phyloP scores from a whole-genome alignment of 2,113 vertebrate species.

The Axis porcinus region DNA sequence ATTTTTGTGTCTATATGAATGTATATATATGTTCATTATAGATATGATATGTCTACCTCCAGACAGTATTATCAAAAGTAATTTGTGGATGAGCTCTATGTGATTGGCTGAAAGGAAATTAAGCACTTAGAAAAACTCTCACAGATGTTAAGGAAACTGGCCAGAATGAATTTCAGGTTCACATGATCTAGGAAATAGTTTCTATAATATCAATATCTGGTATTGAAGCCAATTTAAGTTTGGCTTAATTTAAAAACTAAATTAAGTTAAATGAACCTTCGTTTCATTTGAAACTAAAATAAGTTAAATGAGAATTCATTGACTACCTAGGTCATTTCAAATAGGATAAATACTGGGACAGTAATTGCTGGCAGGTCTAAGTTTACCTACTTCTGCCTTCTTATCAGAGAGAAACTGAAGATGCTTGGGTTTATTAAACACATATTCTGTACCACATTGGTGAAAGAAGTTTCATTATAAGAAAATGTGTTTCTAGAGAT shows the following conservation, averaged over 20 bases:
- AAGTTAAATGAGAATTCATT: not conserved
- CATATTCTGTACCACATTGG: not conserved
- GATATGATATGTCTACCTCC: not conserved
- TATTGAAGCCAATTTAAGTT: not conserved
- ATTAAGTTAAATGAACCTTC: not conserved
- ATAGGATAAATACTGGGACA: not conserved
- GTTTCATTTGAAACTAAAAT: not conserved
- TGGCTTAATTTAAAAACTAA: not conserved
- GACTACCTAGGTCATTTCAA: not conserved
- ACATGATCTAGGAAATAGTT: not conserved
- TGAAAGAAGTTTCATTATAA: not conserved
- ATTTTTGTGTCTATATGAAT: not conserved
- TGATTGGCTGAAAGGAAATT: not conserved
- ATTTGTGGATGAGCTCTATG: not conserved
- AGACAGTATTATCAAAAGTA: not conserved
- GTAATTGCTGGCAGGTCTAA: not conserved
- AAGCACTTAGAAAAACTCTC: not conserved
- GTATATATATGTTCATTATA: not conserved
- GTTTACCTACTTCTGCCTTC: not conserved
- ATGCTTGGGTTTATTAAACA: not conserved
- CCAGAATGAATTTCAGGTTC: not conserved
- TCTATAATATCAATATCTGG: not conserved
- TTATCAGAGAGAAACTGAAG: not conserved
- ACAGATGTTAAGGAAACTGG: not conserved
- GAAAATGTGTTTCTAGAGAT: not conserved